These are phyloP conservation scores for Pedetes capensis DNA, from an alignment of 2,113 vertebrate species.

Conservation along the genomic window DNA sequence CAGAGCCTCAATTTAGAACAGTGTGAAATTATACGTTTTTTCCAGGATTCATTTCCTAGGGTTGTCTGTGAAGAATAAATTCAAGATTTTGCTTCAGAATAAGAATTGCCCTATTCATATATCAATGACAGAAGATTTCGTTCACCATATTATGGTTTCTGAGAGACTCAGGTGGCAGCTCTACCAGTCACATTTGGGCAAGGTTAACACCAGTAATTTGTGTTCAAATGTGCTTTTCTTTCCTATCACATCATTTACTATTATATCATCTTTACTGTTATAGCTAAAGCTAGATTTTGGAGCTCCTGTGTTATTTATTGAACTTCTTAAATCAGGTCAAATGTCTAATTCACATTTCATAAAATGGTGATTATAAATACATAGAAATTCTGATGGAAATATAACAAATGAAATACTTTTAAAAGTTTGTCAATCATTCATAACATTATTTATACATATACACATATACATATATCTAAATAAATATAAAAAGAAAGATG, in stretches of 20 bases:
- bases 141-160: background rate
- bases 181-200: background rate
- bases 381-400: background rate
- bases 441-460: background rate
- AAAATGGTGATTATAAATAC: background rate
- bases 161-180: background rate
- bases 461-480: background rate
- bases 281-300: background rate
- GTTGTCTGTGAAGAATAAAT: background rate
- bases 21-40: background rate
- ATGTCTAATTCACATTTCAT: background rate
- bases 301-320: background rate
- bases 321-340: slow-evolving; percentile 23
- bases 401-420: background rate
- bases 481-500: background rate
- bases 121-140: background rate
- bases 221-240: background rate
- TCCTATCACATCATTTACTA: background rate
- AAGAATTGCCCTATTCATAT: background rate
- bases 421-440: background rate
- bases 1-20: background rate
- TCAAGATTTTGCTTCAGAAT: background rate
- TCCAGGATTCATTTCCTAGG: background rate
- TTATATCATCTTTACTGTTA: background rate
- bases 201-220: background rate